A percentile compares a stretch with the other conserved stretches of the same genome.
Conservation (phyloP, 1,140 invertebrate genomes). For the Theocolax elegans region DNA sequence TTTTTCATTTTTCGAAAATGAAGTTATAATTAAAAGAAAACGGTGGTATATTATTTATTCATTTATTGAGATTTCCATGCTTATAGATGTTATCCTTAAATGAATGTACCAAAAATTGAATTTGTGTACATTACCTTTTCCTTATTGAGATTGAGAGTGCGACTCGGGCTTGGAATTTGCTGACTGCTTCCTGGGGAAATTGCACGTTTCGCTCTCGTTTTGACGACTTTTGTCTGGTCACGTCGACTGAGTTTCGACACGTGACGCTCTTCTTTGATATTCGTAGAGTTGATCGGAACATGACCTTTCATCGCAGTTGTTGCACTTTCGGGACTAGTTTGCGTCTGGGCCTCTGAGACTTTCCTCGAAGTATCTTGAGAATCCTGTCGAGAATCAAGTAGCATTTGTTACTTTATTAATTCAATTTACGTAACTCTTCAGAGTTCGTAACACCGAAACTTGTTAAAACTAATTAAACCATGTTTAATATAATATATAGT, state of each 20-base stretch:
- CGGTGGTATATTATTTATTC: too few species aligned
- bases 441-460: too few species aligned
- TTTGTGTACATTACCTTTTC: slow-evolving; percentile 60
- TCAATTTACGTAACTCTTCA: too few species aligned
- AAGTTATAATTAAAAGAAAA: too few species aligned
- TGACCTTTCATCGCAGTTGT: slow-evolving; percentile 69
- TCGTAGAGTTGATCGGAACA: slow-evolving; percentile 72
- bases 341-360: slow-evolving; percentile 79
- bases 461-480: too few species aligned
- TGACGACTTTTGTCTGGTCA: slow-evolving; percentile 67
- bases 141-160: slow-evolving; percentile 58
- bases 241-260: slow-evolving; percentile 75
- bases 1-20: too few species aligned
- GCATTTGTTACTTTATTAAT: not conserved
- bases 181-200: slow-evolving; percentile 71
- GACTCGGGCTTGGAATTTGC: slow-evolving; percentile 57
- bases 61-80: too few species aligned
- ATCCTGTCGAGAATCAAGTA: slow-evolving; percentile 54
- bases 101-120: too few species aligned
- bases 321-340: slow-evolving; percentile 78
- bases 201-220: slow-evolving; percentile 71
- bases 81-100: too few species aligned
- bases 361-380: slow-evolving; percentile 63
- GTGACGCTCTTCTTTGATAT: slow-evolving; percentile 70
- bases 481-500: not conserved